Base-by-base conservation (phyloP, 2,888 invertebrate species). In the Drosophila eohydei region DNA sequence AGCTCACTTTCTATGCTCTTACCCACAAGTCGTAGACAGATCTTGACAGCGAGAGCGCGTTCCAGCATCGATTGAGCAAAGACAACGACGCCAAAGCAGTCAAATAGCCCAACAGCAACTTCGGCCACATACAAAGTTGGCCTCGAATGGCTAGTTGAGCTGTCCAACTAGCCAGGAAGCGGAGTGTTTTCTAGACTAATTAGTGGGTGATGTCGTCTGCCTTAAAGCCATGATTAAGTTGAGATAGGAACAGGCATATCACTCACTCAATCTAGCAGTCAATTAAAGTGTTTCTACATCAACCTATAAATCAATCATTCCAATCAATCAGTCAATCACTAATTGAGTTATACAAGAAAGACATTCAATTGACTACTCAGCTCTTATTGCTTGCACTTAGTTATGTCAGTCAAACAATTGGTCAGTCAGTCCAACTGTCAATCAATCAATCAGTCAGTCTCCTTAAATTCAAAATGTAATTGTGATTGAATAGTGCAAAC, bases 1-100 rank as follows among this genome's bases (percentile, higher is more conserved):
- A 48, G 56, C 73, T 73, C 73, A 74, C 75, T 75, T 75, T 73
- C 77, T 76, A 61, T 63, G 57, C 60, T 28, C 51, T 36, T 32
- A 30, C 34, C 43, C 58, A 67, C 34, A 50, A 28, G 16, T 69
- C 50, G 40, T 5, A 36, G 43, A 51, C 54, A 41, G 36, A 69
- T 61, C 69, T 69, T 16, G 51, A 38, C 50, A 70, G 67, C 67
- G 52, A 65, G 66, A 69, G 67, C 48, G 34, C 51, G 52, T 32
- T 52, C 55, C 55, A 30, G 28, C 40, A 32, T 40, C 54, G 36
- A 52, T 46, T 16, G 32, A 34, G 14, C 16, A 41, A 6, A 14
- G 26, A 30, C 46, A 28, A 34, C 36, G 4, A 6, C 16, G 21
- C 21, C 16, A n/a, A 8, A 41, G 41, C 21, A 43, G 21, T 4